A percentile compares a stretch with the other conserved stretches of the same genome.
Conservation (phyloP, 2,888 invertebrate genomes). For the Exephanes ischioxanthus region DNA sequence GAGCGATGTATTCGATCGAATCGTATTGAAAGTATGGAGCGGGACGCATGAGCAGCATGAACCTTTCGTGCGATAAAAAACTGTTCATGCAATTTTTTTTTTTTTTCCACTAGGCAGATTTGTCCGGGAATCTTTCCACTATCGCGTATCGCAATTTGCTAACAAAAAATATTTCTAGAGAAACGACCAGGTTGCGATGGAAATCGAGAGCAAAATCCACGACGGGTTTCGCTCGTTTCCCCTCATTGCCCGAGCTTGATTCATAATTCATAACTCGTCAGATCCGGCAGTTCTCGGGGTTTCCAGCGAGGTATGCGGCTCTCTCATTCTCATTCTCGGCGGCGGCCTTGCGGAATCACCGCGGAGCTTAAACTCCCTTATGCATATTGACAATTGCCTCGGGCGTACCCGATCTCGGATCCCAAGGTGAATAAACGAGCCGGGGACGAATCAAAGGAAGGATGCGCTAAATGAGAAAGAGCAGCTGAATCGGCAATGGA, state of each 20-base stretch:
- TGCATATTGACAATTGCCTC: background rate
- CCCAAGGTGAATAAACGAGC: background rate
- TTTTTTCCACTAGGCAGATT: too few relatives aligned
- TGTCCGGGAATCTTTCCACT: too few relatives aligned
- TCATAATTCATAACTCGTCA: slow-evolving; percentile 75
- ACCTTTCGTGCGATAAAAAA: too few relatives aligned
- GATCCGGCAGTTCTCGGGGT: slow-evolving; percentile 17
- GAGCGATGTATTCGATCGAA: slow-evolving; percentile 23
- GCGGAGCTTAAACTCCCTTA: background rate
- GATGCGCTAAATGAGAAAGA: background rate
- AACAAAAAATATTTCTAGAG: background rate
- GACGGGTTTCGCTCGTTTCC: background rate
- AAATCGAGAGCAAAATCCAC: background rate
- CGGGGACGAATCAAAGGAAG: background rate
- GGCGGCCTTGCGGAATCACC: too few relatives aligned
- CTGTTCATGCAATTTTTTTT: too few relatives aligned
- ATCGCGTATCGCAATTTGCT: too few relatives aligned
- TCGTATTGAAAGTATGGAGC: background rate
- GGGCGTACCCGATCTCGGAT: background rate
- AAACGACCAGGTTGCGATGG: background rate
- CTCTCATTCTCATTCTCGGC: background rate
- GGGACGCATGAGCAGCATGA: background rate
- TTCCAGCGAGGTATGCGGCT: background rate
- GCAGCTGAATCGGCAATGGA: background rate
- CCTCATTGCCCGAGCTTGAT: slow-evolving; percentile 56